Percentiles rank a stretch among this genome's conserved stretches.
Evolutionary conservation across 2,113 vertebrate species (phyloP).

Genomic region (Pterophyllum scalare): DNA sequence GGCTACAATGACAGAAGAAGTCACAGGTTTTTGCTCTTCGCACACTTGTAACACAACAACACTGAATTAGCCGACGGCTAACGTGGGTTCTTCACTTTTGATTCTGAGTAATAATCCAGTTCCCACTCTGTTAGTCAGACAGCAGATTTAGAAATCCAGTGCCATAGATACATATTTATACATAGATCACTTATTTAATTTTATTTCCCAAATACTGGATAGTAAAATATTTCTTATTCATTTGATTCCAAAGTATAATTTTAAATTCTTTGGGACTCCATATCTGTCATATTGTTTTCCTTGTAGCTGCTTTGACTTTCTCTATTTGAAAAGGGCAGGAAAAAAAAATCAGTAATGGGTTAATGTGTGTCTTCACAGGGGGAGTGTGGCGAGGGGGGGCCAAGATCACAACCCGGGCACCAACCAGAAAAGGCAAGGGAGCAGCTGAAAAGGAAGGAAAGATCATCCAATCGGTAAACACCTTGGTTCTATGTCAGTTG

Average conservation of each 20-base stretch:
- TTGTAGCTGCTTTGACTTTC: neutral
- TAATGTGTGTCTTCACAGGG: slow-evolving; percentile 52
- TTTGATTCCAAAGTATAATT: neutral
- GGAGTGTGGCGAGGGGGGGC: slow-evolving; percentile 50
- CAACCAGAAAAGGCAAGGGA: slow-evolving; percentile 42
- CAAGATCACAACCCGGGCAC: slow-evolving; percentile 48
- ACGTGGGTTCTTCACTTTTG: neutral
- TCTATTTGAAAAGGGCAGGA: neutral
- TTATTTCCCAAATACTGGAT: too few species aligned
- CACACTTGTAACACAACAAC: neutral
- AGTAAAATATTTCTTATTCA: neutral
- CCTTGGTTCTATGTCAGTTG: neutral
- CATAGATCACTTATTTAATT: too few species aligned
- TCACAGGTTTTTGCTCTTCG: neutral
- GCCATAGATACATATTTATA: too few species aligned
- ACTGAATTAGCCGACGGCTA: neutral
- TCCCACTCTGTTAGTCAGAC: neutral
- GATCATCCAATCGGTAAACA: slow-evolving; percentile 61
- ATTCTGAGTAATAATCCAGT: neutral
- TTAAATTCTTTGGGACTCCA: neutral
- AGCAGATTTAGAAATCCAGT: neutral
- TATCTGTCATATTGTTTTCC: neutral
- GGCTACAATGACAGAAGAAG: neutral
- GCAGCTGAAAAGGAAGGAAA: slow-evolving; percentile 39
- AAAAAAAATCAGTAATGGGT: neutral